Evolutionary conservation across 2,888 invertebrate species (phyloP), one percentile per base, ranked within the genome.

Genomic region (Thyatira batis): DNA sequence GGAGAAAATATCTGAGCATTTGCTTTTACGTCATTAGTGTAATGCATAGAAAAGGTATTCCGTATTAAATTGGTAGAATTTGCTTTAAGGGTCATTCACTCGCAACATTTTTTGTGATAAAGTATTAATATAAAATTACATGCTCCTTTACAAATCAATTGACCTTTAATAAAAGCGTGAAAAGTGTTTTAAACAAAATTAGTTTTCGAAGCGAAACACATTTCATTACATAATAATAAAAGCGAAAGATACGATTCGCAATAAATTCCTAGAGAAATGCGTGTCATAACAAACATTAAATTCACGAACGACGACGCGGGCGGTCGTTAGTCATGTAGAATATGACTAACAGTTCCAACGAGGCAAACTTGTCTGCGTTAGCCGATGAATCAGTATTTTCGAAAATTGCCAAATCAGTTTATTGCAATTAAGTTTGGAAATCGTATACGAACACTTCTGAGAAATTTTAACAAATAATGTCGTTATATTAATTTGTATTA

Each of bases 371-470:
- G 57, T 50, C 52, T 13, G 39, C 1, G 52, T 44, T 53, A 5
- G 51, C 45, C 17, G 52, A 65, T 64, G 68, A 67, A 45, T 69
- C 65, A 64, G 59, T 52, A 46, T 51, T 55, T 55, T 30, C 45
- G 49, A 57, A 63, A 60, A 56, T 57, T 61, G 57, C 57, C 46
- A 54, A 60, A 56, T 63, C 57, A 63, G 54, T 54, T 53, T 51
- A 52, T 50, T 57, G 65, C 64, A 71, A 71, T 63, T 63, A 65
- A 60, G 51, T 69, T 71, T 67, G 58, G 62, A 65, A 76, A 74
- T 66, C 56, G 55, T 43, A 45, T 50, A 43, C 51, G 46, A 53
- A 50, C 56, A 23, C 48, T 71, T 69, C 61, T 46, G 28, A 52
- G 66, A 69, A 70, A 62, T 61, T 20, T 17, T 43, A 46, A 48